Percentiles rank a stretch among this genome's conserved stretches.
phyloP scores from a whole-genome alignment of 2,113 vertebrate species.

The Pyrgilauda ruficollis region DNA sequence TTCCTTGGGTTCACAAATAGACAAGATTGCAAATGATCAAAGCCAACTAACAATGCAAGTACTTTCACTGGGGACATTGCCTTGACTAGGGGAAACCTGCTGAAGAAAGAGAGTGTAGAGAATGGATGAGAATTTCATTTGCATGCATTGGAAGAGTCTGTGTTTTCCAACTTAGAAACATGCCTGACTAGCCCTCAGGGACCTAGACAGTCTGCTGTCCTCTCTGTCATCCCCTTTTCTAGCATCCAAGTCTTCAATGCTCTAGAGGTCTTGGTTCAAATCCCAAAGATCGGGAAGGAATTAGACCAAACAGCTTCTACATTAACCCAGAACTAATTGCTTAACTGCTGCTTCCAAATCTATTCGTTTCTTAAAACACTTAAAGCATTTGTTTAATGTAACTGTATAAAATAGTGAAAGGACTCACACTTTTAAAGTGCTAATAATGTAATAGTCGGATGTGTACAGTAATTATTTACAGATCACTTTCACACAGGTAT shows the following conservation, averaged over 20 bases:
- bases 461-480: not conserved
- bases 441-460: not conserved
- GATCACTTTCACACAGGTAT: slow-evolving; percentile 18
- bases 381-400: not conserved
- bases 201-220: not conserved
- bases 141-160: not conserved
- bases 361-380: not conserved
- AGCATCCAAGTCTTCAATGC: not conserved
- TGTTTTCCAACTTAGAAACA: not conserved
- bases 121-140: not conserved
- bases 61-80: accelerated
- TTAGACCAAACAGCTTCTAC: not conserved
- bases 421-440: not conserved
- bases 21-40: not conserved
- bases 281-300: not conserved
- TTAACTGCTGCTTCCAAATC: not conserved
- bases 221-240: not conserved
- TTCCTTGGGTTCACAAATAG: not conserved
- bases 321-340: not conserved
- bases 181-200: not conserved
- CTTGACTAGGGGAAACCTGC: not conserved
- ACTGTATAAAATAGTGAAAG: not conserved
- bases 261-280: not conserved
- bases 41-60: not conserved
- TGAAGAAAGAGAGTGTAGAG: not conserved